Evolutionary conservation across 2,888 invertebrate species (phyloP), one percentile per base, ranked within the genome.

Genomic region (Stictocephala bisonia): DNA sequence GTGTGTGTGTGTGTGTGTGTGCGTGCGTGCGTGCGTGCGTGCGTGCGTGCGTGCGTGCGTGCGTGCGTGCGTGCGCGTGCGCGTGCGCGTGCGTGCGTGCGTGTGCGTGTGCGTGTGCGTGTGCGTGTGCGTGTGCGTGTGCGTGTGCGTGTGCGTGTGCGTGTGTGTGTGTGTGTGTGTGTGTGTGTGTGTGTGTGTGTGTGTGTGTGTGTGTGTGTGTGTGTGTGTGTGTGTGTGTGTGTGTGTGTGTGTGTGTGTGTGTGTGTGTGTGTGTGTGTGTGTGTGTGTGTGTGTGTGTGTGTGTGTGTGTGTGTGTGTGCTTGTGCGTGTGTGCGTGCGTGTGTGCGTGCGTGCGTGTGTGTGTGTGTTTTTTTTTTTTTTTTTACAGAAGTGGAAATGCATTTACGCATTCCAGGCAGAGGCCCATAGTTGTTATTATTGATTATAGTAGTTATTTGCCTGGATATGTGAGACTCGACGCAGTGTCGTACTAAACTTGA

Each of bases 221-320:
- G 44, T 44, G 3, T 44, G 44, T 44, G 44, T 44, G 44, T 44
- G 3, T 44, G 44, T 44, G 44, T 44, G 44, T 44, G 44, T 44
- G 44, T 6, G 44, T 44, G 44, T 44, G 44, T 44, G 44, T 44
- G 44, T 44, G 44, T 44, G 44, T 44, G 44, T 44, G 44, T 44
- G 44, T 44, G 44, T 44, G 44, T 44, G 44, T 44, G 44, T 44
- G 44, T 44, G 44, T 44, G 44, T 44, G 44, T 44, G 44, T 44
- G 44, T 44, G 44, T 6, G 44, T 44, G 44, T 44, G 44, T 44
- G 44, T 44, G 44, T 44, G 44, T 44, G 44, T 44, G 44, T 44
- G 44, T 44, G 44, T 44, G 44, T 44, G 44, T 44, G 44, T 44
- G 44, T 44, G 44, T 44, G 44, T n/a, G n/a, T n/a, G n/a, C n/a